phyloP scores from a whole-genome alignment of 92 coral and sea anemone genomes.

The Heliopora coerulea region DNA sequence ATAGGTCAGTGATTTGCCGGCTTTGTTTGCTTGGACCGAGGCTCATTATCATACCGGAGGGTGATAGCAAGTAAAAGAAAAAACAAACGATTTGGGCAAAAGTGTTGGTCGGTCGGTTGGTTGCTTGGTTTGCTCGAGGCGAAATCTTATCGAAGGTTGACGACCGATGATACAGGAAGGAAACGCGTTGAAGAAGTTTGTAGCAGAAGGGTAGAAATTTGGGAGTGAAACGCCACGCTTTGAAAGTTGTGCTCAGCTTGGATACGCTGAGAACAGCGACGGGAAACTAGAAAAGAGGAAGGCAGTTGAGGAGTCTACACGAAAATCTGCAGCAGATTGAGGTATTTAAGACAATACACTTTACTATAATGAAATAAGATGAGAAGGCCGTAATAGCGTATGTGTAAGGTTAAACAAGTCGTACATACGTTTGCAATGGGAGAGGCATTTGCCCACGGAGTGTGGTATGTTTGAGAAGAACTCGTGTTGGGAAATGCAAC shows the following conservation, averaged over 20 bases:
- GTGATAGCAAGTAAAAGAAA: background rate
- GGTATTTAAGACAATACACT: background rate
- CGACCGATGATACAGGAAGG: background rate
- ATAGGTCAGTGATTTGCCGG: background rate
- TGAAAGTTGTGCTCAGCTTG: background rate
- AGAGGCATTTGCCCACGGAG: too few species aligned
- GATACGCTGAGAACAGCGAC: background rate
- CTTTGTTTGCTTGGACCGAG: constrained; percentile 18
- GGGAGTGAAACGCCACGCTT: too few species aligned
- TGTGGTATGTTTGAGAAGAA: too few species aligned
- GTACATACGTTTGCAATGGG: too few species aligned
- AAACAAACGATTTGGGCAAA: constrained; percentile 4
- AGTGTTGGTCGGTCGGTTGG: too few species aligned
- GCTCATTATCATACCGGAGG: constrained; percentile 12
- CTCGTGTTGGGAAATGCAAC: background rate
- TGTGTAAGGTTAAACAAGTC: too few species aligned
- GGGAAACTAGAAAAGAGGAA: too few species aligned
- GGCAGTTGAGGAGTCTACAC: too few species aligned
- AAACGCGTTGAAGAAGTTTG: background rate
- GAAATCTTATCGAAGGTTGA: background rate
- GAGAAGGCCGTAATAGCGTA: too few species aligned
- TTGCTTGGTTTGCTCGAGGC: too few species aligned
- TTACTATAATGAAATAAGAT: too few species aligned
- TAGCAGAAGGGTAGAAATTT: too few species aligned
- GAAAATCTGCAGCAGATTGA: background rate